Evolutionary conservation across 2,113 vertebrate species (phyloP).

Genomic region (Thamnophis sirtalis): DNA sequence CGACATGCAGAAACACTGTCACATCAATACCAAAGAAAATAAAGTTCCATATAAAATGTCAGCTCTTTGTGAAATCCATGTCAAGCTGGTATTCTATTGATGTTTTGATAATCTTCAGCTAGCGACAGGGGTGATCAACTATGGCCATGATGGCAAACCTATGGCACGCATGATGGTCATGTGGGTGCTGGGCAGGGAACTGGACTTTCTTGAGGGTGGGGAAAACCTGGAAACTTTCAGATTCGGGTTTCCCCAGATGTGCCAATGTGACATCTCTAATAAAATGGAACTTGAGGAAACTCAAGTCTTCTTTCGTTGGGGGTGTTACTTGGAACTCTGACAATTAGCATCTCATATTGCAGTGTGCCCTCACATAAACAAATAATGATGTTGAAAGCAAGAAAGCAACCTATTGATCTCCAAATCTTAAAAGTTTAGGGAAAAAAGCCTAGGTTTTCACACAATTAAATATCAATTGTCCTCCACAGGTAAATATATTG

Average conservation of each 20-base stretch:
- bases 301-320: too few relatives aligned
- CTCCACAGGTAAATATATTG: not conserved
- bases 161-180: too few relatives aligned
- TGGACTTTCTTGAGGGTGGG: too few relatives aligned
- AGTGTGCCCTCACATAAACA: not conserved
- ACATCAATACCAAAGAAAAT: not conserved
- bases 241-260: too few relatives aligned
- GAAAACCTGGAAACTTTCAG: too few relatives aligned
- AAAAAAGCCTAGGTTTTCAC: not conserved
- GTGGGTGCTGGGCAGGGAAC: too few relatives aligned
- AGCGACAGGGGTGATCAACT: not conserved
- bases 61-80: not conserved
- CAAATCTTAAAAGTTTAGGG: not conserved
- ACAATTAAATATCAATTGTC: not conserved
- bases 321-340: too few relatives aligned
- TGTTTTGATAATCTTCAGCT: not conserved
- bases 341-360: not conserved
- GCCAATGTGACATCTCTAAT: too few relatives aligned
- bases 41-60: too few relatives aligned
- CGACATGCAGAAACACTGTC: not conserved
- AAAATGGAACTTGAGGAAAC: too few relatives aligned
- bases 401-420: not conserved
- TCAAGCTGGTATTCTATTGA: not conserved
- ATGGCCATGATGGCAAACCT: too few relatives aligned
- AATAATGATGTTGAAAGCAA: not conserved